Evolutionary conservation across 2,113 vertebrate genomes (phyloP), one percentile per base, ranked within the genome.

Genomic region (Myxocyprinus asiaticus): DNA sequence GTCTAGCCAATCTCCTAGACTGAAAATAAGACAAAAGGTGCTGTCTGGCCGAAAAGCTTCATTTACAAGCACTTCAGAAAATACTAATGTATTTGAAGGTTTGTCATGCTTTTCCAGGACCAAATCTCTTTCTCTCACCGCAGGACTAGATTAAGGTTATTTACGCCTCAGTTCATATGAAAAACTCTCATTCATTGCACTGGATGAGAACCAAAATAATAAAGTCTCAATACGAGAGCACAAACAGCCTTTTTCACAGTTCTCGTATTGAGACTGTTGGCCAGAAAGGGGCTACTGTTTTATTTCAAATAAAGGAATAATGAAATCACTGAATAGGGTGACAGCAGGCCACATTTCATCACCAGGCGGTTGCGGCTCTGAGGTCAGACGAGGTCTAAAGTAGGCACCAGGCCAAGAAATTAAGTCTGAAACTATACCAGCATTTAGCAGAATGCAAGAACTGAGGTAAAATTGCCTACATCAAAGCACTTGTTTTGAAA

Each of bases 71-170:
- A 45, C 69, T 72, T 70, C 22, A 65, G 61, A 42, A 9, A 47
- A 68, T 9, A 22, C 33, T 66, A 53, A 67, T 50, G 55, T 65
- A 22, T 33, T 11, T 59, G 44, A 76, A 72, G 48, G 74, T 47
- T 64, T 65, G 50, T n/a, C n/a, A 48, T 9, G 15, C 11, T 10
- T 76, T 15, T 48, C 63, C 75, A 56, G 67, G 66, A 77, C 73
- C 17, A 45, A 58, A 55, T 71, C 58, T 45, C 22, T 66, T 78
- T 72, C 65, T 17, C 22, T 33, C 22, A 33, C 82, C 17, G 22
- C 67, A 33, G 64, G 69, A 84, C 53, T 72, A 77, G 84, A 85
- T 78, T 77, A 77, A 51, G 59, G 63, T 77, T 74, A 74, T 77
- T 72, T 76, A 56, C 59, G 47, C 77, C 66, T 81, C 56, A 55